These are phyloP conservation scores for Papio anubis DNA, from an alignment of 2,113 vertebrate genomes.

Conservation along the genomic window DNA sequence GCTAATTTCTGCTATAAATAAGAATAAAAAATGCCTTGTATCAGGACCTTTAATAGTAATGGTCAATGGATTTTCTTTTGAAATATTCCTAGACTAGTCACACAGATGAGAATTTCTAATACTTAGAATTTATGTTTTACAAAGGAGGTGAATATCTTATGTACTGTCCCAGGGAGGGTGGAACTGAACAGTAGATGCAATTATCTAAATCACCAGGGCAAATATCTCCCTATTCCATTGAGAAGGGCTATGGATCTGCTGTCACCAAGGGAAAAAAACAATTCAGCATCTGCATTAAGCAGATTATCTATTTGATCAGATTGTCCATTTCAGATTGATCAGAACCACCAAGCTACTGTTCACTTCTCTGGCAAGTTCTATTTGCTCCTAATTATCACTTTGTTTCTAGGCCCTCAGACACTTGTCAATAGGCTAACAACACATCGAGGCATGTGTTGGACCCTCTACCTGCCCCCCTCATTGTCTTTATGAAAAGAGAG, in stretches of 20 bases:
- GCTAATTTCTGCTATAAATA: neutral
- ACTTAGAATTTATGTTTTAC: constrained; percentile 3
- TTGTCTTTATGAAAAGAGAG: neutral
- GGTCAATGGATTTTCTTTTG: neutral
- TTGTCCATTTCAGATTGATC: neutral
- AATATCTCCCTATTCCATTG: neutral
- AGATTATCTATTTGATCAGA: neutral
- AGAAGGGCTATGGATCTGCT: neutral
- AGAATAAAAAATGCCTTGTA: neutral
- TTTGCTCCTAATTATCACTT: neutral
- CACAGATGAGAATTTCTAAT: neutral
- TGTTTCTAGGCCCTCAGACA: neutral
- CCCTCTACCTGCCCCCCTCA: accelerated
- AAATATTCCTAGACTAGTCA: neutral
- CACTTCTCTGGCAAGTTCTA: neutral
- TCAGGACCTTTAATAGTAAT: neutral
- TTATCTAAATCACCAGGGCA: neutral
- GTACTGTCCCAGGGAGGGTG: neutral
- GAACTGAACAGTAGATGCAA: neutral
- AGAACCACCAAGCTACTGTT: neutral
- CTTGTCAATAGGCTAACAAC: neutral
- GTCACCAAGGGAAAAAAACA: neutral
- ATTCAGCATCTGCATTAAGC: neutral
- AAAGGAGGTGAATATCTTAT: neutral
- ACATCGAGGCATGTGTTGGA: neutral